Evolutionary conservation across 2,888 invertebrate species (phyloP).

Genomic region (Netelia inedita): DNA sequence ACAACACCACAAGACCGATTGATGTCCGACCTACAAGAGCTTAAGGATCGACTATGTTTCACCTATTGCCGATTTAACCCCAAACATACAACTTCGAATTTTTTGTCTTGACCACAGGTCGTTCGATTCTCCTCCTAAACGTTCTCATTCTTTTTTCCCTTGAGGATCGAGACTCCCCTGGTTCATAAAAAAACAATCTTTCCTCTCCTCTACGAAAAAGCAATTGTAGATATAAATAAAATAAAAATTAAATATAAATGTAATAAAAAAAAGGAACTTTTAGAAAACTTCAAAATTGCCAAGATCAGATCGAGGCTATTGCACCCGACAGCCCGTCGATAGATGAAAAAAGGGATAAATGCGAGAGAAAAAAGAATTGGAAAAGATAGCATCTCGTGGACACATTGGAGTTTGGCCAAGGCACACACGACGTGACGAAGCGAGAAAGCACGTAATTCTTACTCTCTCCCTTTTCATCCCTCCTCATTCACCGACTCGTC

Average conservation of each 20-base stretch:
- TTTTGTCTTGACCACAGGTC: neutral
- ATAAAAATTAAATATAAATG: neutral
- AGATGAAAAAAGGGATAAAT: conserved; percentile 26
- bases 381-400: conserved; percentile 28
- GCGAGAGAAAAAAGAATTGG: conserved; percentile 15
- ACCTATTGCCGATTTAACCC: neutral
- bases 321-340: neutral
- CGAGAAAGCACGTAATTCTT: conserved; percentile 58
- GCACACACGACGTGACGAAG: conserved; percentile 58
- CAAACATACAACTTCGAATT: neutral
- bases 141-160: neutral
- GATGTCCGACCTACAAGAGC: neutral
- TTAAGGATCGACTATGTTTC: neutral
- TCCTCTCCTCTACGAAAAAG: neutral
- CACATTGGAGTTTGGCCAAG: conserved; percentile 59
- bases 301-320: neutral
- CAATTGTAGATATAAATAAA: neutral
- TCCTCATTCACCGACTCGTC: conserved; percentile 9
- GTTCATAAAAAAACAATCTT: neutral
- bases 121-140: neutral
- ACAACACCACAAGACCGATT: conserved; percentile 3
- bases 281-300: neutral
- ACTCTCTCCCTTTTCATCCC: conserved; percentile 22
- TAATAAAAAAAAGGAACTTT: neutral
- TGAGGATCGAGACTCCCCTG: neutral